A percentile compares a stretch with the other conserved stretches of the same genome.
Conservation (phyloP, 2,113 vertebrate species). For the Anhinga rufa region DNA sequence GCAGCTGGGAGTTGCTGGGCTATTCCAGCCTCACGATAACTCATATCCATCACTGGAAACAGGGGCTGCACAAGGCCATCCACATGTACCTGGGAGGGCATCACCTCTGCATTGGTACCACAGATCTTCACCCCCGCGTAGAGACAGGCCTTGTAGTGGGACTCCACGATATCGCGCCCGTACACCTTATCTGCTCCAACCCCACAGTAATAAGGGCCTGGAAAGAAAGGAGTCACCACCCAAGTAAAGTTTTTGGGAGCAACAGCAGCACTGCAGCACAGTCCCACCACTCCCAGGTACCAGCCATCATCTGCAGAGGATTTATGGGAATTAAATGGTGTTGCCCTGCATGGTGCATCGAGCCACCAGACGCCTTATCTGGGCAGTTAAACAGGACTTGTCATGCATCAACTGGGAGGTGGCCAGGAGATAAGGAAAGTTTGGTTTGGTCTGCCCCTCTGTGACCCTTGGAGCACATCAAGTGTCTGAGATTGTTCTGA, state of each 20-base stretch:
- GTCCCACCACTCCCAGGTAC: background rate
- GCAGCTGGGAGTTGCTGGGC: background rate
- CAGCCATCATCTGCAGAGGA: background rate
- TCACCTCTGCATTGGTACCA: constrained; percentile 80
- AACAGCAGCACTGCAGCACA: background rate
- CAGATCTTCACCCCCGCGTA: constrained; percentile 77
- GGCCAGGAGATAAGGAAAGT: constrained; percentile 9
- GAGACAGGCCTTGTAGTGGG: constrained; percentile 80
- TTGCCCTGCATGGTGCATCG: background rate
- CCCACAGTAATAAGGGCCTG: constrained; percentile 87
- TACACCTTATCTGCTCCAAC: constrained; percentile 82
- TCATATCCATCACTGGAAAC: background rate
- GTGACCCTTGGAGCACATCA: background rate
- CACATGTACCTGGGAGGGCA: constrained; percentile 77
- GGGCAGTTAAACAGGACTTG: background rate
- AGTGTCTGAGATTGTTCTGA: background rate
- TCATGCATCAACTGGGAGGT: background rate
- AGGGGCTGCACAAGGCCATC: fast-evolving
- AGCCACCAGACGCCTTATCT: background rate
- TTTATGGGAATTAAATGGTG: background rate
- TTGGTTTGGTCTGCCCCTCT: background rate
- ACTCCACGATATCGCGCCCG: constrained; percentile 82
- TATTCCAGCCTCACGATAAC: fast-evolving
- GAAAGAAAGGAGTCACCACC: background rate
- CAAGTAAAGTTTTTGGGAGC: background rate